Base-by-base conservation (phyloP, 2,888 invertebrate genomes). In the Eupelmus urozonus region DNA sequence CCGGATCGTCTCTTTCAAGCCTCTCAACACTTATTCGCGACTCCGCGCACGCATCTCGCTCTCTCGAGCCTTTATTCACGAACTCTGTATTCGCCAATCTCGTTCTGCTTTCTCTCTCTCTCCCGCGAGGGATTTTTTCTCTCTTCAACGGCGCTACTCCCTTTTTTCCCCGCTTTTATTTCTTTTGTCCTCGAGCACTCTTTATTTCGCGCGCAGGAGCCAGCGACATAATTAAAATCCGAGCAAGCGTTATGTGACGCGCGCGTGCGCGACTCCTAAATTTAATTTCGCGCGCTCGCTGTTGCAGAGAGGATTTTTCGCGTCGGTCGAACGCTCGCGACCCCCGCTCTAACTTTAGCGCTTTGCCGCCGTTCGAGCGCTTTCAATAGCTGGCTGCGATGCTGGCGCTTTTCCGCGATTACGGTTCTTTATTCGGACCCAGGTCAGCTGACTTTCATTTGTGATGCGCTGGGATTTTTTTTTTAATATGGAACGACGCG, bases 161-260 rank as follows among this genome's bases (percentile, higher is more conserved):
- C 60, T 51, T 9, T 40, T 3, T 60, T 27, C 1, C 3, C 1
- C 16, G 42, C 51, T 42, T 57, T 27, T 57, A 16, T 9, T 57
- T 29, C 29, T 29, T 57, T 29, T 23, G 1, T n/a, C 7, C 42
- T 49, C 42, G 29, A 4, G 23, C 66, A n/a, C 71, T 49, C 27
- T 71, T 71, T 49, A 49, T 59, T 71, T 59, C 18, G 23, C 60
- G 23, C 60, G 53, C 20, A 27, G 16, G 16, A 9, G 42, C n/a
- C 40, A 27, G 55, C 55, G 53, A 73, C 65, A 62, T 67, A 78
- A 78, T 78, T 72, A 78, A 78, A 72, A 73, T 72, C 51, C 55
- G 51, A 40, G 20, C 40, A n/a, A 18, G 20, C 67, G 23, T 59
- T 67, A 18, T 55, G 18, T 23, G 59, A 27, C 57, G 3, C 34